Evolutionary conservation across 2,797 vertebrate genomes (phyloP).

Genomic region (Sitta carolinensis): DNA sequence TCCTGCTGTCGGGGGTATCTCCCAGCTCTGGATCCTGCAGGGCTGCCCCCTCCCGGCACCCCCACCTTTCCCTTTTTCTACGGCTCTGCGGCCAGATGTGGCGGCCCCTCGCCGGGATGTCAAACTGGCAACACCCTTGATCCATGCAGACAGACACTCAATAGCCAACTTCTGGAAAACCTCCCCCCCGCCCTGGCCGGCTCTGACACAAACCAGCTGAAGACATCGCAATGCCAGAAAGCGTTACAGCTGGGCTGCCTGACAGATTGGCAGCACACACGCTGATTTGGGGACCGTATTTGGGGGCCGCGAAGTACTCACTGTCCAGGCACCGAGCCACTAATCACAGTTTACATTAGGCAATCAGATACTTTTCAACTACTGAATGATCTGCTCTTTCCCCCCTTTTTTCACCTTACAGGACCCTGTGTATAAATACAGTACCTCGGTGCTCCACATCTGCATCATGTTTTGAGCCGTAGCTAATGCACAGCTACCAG

Average conservation of each 20-base stretch:
- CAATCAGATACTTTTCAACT: constrained; percentile 44
- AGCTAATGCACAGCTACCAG: neutral
- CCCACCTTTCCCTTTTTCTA: neutral
- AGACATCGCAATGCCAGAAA: constrained; percentile 50
- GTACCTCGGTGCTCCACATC: constrained; percentile 11
- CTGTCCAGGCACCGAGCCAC: constrained; percentile 28
- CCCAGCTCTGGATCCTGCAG: neutral
- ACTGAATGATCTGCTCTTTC: constrained; percentile 1
- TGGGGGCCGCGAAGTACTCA: neutral
- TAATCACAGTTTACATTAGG: constrained; percentile 56
- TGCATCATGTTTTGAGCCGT: neutral
- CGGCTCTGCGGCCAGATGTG: constrained; percentile 51
- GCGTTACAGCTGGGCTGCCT: constrained; percentile 27
- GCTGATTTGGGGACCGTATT: neutral
- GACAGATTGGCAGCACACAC: constrained; percentile 37
- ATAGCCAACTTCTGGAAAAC: constrained; percentile 66
- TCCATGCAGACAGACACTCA: constrained; percentile 58
- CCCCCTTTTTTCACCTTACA: neutral
- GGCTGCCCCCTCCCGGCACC: neutral
- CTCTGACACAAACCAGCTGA: constrained; percentile 68
- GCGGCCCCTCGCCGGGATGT: constrained; percentile 46
- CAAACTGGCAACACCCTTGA: constrained; percentile 54
- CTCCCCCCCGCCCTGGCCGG: constrained; percentile 20
- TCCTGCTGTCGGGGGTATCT: neutral
- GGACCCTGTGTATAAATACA: neutral